Percentiles rank a stretch among this genome's conserved stretches.
Conservation (phyloP, 2,113 vertebrate genomes). For the Urocolius indicus region DNA sequence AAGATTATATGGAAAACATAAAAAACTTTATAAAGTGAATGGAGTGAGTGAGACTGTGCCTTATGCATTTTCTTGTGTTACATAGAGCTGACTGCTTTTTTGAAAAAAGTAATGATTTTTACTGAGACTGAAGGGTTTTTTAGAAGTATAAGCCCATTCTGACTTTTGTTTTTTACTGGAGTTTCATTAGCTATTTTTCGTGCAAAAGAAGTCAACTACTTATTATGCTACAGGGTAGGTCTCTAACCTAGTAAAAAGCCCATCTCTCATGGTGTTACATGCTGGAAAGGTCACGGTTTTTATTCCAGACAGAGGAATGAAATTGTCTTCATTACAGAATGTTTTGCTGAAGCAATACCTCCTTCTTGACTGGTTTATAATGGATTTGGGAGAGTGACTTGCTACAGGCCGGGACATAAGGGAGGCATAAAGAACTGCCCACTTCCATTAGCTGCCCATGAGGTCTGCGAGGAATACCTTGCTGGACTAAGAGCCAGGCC, state of each 20-base stretch:
- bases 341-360: neutral
- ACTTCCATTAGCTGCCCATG: neutral
- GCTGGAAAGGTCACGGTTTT: neutral
- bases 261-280: accelerated
- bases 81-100: neutral
- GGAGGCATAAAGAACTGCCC: neutral
- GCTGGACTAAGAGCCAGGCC: neutral
- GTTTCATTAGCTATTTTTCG: neutral
- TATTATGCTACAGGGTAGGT: neutral
- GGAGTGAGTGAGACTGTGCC: neutral
- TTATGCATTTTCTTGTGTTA: neutral
- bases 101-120: neutral
- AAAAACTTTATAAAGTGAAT: neutral
- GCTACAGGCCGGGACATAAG: neutral
- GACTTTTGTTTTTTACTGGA: neutral
- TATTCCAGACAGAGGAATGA: neutral
- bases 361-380: neutral
- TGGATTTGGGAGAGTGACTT: neutral
- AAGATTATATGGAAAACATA: neutral
- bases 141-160: neutral
- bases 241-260: neutral
- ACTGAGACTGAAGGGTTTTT: neutral
- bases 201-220: neutral
- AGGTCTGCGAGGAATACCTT: neutral
- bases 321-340: neutral